Evolutionary conservation across 1,140 invertebrate species (phyloP).

Genomic region (Eubasilissa regina): DNA sequence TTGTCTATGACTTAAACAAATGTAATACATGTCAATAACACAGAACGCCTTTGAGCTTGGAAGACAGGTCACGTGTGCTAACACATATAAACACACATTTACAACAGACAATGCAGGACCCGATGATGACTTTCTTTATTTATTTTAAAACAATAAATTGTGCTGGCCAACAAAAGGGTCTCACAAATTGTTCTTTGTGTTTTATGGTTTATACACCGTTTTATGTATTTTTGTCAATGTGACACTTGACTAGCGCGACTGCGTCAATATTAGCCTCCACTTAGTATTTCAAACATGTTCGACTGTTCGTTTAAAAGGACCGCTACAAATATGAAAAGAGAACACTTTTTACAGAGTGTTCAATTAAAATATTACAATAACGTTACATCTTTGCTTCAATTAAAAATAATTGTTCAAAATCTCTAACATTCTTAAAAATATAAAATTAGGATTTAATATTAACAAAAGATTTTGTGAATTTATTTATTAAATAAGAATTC

Average conservation of each 20-base stretch:
- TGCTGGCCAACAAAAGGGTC: too few relatives aligned
- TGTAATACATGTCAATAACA: slow-evolving; percentile 7
- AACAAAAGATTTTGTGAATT: too few relatives aligned
- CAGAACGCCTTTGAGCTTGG: slow-evolving; percentile 11
- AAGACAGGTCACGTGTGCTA: slow-evolving; percentile 6
- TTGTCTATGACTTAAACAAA: slow-evolving; percentile 6
- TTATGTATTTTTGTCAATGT: neutral
- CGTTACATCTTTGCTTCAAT: too few relatives aligned
- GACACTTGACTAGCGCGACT: neutral
- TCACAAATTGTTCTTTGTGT: too few relatives aligned
- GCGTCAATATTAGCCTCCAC: slow-evolving; percentile 26
- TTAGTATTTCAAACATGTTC: slow-evolving; percentile 15
- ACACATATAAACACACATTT: neutral
- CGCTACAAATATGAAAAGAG: slow-evolving; percentile 17
- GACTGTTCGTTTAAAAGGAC: slow-evolving; percentile 8
- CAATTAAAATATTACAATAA: too few relatives aligned
- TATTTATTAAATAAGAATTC: too few relatives aligned
- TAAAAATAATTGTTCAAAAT: too few relatives aligned
- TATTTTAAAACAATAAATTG: too few relatives aligned
- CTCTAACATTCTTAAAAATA: too few relatives aligned
- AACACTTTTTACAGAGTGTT: neutral
- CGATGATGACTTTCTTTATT: slow-evolving; percentile 1
- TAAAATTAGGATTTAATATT: too few relatives aligned
- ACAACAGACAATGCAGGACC: neutral
- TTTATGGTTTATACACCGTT: neutral